Evolutionary conservation across 2,888 invertebrate species (phyloP), one percentile per base, ranked within the genome.

Genomic region (Amiota minor): DNA sequence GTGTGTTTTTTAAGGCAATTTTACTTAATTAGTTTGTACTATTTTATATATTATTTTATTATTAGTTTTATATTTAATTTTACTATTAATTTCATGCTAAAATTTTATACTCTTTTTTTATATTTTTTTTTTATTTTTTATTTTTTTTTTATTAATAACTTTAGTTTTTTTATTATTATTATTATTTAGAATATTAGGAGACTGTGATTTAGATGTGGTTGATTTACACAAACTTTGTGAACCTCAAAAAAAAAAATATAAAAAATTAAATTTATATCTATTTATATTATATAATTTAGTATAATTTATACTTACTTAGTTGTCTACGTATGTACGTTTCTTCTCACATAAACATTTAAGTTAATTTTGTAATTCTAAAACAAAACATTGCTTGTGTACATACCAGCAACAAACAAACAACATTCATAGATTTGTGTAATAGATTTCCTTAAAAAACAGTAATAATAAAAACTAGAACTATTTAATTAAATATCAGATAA

Each of bases 181-280:
- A n/a, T n/a, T 59, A 68, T 70, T 68, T 50, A 81, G 70, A 78
- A 79, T 84, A 82, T 84, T 84, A 87, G 87, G 86, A 85, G 84
- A 82, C 87, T 88, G 87, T 87, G 88, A 87, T 87, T 85, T 84
- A 82, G 83, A 86, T 85, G 88, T 87, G 87, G 85, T 87, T 87
- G 84, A 88, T 80, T 78, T 80, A 78, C 76, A 72, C 56, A 45
- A 56, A 79, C 79, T 82, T 75, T 77, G 75, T 74, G 79, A 81
- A 80, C 76, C 82, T 81, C 83, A 78, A 78, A 45, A 47, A 68
- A 64, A 74, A 70, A 61, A 59, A 59, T 62, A 62, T 75, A 75
- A 61, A 61, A 23, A 61, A 71, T 71, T 62, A 69, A 68, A 55
- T 23, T 67, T 35, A 35, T 35, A 35, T 35, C 35, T 35, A 35